A percentile compares a stretch with the other conserved stretches of the same genome.
phyloP scores from a whole-genome alignment of 2,888 invertebrate genomes.

The Aquatica leii region DNA sequence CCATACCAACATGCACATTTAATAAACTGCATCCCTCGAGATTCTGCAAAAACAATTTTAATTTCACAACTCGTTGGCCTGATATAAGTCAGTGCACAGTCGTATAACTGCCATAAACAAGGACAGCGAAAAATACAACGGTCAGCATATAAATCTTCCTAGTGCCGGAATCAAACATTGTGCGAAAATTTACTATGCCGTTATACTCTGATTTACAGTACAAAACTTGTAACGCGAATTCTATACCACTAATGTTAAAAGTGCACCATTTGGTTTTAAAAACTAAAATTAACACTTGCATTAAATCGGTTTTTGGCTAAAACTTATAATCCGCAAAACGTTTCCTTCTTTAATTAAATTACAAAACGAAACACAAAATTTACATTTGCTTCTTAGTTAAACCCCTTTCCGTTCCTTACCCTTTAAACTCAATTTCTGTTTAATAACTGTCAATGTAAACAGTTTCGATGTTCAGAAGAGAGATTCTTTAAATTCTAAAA shows the following conservation, averaged over 20 bases:
- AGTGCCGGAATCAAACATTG: slow-evolving; percentile 37
- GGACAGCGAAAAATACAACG: slow-evolving; percentile 37
- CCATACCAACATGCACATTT: slow-evolving; percentile 30
- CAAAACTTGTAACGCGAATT: slow-evolving; percentile 24
- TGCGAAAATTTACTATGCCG: slow-evolving; percentile 33
- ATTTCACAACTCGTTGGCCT: slow-evolving; percentile 40
- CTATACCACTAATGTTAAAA: slow-evolving; percentile 1
- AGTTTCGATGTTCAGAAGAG: no score
- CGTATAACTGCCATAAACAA: slow-evolving; percentile 38
- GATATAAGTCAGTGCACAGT: slow-evolving; percentile 36
- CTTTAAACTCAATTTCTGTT: no score
- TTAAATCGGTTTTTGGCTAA: slow-evolving; percentile 9
- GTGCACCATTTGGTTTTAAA: background rate
- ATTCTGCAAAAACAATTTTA: slow-evolving; percentile 39
- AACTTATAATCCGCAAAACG: slow-evolving; percentile 9
- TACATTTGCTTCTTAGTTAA: no score
- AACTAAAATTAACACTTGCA: slow-evolving; percentile 10
- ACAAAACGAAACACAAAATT: background rate
- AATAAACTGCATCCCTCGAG: slow-evolving; percentile 37
- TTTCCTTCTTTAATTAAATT: slow-evolving; percentile 24
- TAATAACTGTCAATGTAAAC: no score
- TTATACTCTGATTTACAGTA: slow-evolving; percentile 28
- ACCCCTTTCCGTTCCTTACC: no score
- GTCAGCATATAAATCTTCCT: slow-evolving; percentile 33
- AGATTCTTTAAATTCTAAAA: no score